Conservation (phyloP, 2,113 vertebrate genomes). For the Microcebus tavaratra region DNA sequence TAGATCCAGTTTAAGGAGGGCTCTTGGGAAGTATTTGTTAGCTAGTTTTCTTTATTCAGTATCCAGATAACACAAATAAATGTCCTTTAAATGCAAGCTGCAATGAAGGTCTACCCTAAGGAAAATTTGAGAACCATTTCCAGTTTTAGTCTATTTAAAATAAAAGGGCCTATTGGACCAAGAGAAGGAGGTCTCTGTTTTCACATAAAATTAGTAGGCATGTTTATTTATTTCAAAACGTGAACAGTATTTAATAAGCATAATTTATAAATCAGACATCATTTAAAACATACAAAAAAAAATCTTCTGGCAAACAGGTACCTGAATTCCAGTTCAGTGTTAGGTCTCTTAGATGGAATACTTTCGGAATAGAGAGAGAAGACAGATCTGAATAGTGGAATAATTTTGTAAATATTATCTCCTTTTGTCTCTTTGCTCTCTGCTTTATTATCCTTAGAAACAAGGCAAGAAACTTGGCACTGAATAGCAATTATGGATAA, state of each 20-base stretch:
- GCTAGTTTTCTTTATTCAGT: not conserved
- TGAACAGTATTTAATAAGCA: not conserved
- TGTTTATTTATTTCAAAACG: not conserved
- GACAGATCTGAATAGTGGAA: not conserved
- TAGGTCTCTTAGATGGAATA: not conserved
- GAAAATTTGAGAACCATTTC: not conserved
- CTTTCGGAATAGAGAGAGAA: not conserved
- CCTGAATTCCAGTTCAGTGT: not conserved
- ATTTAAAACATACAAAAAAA: not conserved
- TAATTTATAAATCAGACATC: not conserved
- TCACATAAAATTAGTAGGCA: not conserved
- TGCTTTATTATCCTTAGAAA: not conserved
- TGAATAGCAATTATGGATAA: not conserved
- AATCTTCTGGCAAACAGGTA: not conserved
- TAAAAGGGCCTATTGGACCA: not conserved
- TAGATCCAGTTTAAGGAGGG: not conserved
- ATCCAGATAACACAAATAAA: not conserved
- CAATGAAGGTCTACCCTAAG: not conserved
- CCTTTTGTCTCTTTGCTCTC: not conserved
- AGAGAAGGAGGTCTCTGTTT: not conserved
- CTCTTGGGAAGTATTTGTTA: not conserved
- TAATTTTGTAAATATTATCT: not conserved
- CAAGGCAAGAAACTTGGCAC: not conserved
- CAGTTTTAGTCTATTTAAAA: not conserved
- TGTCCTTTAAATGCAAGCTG: not conserved